Percentiles rank a stretch among this genome's conserved stretches.
phyloP scores from a whole-genome alignment of 1,140 invertebrate genomes.

The Triops cancriformis region DNA sequence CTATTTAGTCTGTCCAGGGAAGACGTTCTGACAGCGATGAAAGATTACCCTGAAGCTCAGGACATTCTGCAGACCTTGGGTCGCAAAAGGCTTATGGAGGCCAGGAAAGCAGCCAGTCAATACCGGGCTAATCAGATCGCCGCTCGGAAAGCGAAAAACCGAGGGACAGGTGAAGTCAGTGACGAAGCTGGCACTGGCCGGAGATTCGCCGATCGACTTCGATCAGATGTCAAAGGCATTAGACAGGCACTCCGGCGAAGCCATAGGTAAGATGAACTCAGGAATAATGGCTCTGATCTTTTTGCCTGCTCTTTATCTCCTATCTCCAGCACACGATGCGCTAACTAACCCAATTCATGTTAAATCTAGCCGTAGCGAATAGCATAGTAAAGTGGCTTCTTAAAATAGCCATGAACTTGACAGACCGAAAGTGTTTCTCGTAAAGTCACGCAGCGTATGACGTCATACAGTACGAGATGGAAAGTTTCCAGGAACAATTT shows the following conservation, averaged over 20 bases:
- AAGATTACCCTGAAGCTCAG: constrained; percentile 87
- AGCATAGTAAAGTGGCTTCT: no score
- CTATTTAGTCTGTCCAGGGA: constrained; percentile 90
- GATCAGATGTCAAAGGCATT: constrained; percentile 69
- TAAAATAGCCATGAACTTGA: neutral
- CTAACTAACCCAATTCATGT: no score
- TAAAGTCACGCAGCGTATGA: neutral
- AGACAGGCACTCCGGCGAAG: constrained; percentile 56
- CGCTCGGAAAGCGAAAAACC: constrained; percentile 17
- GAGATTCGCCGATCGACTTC: constrained; percentile 64
- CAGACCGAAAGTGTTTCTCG: neutral
- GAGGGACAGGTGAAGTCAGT: constrained; percentile 32
- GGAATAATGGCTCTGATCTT: neutral
- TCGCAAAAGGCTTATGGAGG: constrained; percentile 78
- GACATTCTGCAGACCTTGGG: constrained; percentile 74
- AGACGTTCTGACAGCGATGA: constrained; percentile 87
- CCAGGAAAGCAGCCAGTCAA: constrained; percentile 41
- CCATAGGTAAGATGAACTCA: constrained; percentile 34
- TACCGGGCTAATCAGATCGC: constrained; percentile 24
- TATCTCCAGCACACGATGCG: neutral
- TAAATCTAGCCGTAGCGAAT: no score
- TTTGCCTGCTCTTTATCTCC: neutral
- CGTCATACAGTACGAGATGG: neutral
- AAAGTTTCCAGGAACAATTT: no score
- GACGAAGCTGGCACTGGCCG: constrained; percentile 53